phyloP scores from a whole-genome alignment of 2,797 vertebrate species.

The Myotis planiceps region DNA sequence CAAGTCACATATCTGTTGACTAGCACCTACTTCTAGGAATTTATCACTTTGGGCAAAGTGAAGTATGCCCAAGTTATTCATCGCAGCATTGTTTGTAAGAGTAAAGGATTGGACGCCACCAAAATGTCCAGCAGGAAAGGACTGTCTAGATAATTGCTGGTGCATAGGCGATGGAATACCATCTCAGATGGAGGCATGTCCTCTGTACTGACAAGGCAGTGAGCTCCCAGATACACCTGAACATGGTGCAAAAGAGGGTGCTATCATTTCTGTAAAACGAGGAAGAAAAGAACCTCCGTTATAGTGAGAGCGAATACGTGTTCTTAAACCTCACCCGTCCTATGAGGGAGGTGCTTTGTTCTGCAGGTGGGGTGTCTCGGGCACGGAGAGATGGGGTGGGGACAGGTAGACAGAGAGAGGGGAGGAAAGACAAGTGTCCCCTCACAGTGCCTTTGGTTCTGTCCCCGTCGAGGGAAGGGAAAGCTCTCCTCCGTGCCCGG shows the following conservation, averaged over 20 bases:
- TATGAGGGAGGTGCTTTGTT: not conserved
- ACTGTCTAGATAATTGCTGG: not conserved
- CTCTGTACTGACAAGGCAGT: not conserved
- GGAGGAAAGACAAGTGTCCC: not conserved
- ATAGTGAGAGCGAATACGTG: not conserved
- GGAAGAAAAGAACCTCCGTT: not conserved
- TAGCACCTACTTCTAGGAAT: not conserved
- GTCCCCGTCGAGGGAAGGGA: not conserved
- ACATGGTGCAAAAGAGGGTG: not conserved
- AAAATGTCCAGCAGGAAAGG: not conserved
- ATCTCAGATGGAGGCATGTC: not conserved
- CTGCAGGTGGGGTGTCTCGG: not conserved
- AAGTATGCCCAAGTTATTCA: not conserved
- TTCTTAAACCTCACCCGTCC: not conserved
- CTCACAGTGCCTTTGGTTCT: not conserved
- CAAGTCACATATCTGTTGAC: not conserved
- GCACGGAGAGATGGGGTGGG: not conserved
- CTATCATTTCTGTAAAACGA: not conserved
- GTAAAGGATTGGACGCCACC: not conserved
- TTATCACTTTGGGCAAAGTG: not conserved
- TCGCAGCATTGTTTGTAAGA: not conserved
- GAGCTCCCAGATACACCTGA: not conserved
- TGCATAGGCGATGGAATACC: not conserved
- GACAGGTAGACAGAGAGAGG: fast-evolving
- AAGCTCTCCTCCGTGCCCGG: not conserved